Conservation (phyloP, 1,140 invertebrate species). For the Drosophila nikananu region DNA sequence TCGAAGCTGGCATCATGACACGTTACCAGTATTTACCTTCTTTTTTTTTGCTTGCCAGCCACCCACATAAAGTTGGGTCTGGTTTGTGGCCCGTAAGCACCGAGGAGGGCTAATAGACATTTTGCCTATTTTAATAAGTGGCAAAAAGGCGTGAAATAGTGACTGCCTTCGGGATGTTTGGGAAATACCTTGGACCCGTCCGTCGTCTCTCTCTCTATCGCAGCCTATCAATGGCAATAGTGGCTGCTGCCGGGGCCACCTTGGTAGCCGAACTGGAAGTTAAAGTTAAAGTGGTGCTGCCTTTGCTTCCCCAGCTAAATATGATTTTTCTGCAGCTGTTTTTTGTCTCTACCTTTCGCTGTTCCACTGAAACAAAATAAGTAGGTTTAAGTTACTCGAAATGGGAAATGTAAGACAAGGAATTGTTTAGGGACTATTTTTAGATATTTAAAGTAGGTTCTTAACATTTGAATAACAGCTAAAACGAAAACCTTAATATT, state of each 20-base stretch:
- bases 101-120: constrained; percentile 71
- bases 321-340: constrained; percentile 79
- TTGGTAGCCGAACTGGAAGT: constrained; percentile 39
- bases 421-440: neutral
- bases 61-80: constrained; percentile 35
- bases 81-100: constrained; percentile 12
- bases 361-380: constrained; percentile 16
- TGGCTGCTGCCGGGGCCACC: constrained; percentile 39
- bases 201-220: constrained; percentile 50
- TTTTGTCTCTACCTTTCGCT: constrained; percentile 57
- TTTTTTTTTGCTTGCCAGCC: constrained; percentile 5
- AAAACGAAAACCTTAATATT: neutral
- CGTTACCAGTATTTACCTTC: constrained; percentile 2
- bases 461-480: neutral
- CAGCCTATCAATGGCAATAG: constrained; percentile 60
- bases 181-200: constrained; percentile 45
- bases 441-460: neutral
- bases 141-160: constrained; percentile 83
- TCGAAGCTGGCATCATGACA: constrained; percentile 32
- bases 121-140: constrained; percentile 84
- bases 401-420: neutral
- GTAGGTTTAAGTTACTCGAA: too few relatives aligned
- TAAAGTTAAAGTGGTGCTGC: constrained; percentile 39
- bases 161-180: constrained; percentile 44
- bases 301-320: constrained; percentile 55